phyloP scores from a whole-genome alignment of 2,888 invertebrate species.

The Augiades crinisus region DNA sequence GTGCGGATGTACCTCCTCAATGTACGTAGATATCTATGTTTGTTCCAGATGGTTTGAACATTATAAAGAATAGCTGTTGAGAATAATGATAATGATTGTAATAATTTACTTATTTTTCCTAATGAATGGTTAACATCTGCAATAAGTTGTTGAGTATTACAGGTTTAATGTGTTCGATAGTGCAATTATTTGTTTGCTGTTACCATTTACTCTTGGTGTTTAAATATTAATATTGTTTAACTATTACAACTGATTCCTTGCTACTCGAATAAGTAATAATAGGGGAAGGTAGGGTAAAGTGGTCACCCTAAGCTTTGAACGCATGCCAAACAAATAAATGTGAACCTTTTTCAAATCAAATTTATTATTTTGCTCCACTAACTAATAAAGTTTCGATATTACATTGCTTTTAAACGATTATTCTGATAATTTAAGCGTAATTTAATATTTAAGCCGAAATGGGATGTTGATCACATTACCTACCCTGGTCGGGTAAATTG shows the following conservation, averaged over 20 bases:
- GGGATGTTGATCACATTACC: too few species aligned
- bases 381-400: too few species aligned
- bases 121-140: background rate
- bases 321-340: too few species aligned
- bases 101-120: constrained; percentile 9
- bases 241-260: background rate
- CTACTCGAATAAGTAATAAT: too few species aligned
- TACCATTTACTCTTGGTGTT: constrained; percentile 21
- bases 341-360: too few species aligned
- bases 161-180: constrained; percentile 8
- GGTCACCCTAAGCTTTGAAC: too few species aligned
- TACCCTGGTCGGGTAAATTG: too few species aligned
- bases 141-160: background rate
- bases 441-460: too few species aligned
- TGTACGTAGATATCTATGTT: background rate
- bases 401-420: too few species aligned
- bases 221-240: constrained; percentile 4
- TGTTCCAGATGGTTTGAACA: background rate
- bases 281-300: too few species aligned
- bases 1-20: background rate
- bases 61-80: background rate
- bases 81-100: background rate
- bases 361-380: too few species aligned
- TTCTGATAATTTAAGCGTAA: too few species aligned
- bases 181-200: constrained; percentile 22